Percentiles rank a stretch among this genome's conserved stretches.
Evolutionary conservation across 2,113 vertebrate species (phyloP).

Genomic region (Danionella cerebrum): DNA sequence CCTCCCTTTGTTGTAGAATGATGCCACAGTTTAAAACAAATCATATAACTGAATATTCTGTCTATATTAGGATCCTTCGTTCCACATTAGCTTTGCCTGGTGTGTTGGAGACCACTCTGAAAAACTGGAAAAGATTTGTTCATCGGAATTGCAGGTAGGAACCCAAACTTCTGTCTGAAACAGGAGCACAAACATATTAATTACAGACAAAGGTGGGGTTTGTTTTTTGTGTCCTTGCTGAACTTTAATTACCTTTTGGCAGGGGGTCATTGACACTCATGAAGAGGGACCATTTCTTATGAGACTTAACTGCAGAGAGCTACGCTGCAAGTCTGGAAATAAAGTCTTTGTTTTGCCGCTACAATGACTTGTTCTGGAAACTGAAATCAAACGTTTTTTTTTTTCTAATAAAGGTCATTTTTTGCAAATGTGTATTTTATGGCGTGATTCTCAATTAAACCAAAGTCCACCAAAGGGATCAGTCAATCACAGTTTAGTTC

Average conservation of each 20-base stretch:
- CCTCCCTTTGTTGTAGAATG: background rate
- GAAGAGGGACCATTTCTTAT: conserved; percentile 71
- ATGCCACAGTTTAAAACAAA: background rate
- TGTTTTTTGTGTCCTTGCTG: background rate
- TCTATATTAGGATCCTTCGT: conserved; percentile 75
- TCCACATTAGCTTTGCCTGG: conserved; percentile 94
- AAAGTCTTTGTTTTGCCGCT: conserved; percentile 80
- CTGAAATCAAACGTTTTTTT: no score
- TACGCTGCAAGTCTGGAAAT: conserved; percentile 85
- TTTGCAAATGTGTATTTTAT: no score
- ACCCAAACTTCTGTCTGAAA: background rate
- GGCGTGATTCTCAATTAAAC: no score
- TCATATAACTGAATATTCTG: background rate
- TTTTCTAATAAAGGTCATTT: no score
- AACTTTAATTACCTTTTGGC: conserved; percentile 18
- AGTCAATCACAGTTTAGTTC: no score
- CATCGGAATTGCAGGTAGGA: conserved; percentile 78
- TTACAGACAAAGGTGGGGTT: background rate
- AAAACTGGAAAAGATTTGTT: conserved; percentile 60
- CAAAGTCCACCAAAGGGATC: no score
- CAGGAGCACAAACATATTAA: background rate
- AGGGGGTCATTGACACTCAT: conserved; percentile 74
- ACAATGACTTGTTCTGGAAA: no score
- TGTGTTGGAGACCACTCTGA: conserved; percentile 72
- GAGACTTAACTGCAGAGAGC: conserved; percentile 62